These are phyloP conservation scores for Felis chaus DNA, from an alignment of 2,113 vertebrate genomes.

Conservation along the genomic window DNA sequence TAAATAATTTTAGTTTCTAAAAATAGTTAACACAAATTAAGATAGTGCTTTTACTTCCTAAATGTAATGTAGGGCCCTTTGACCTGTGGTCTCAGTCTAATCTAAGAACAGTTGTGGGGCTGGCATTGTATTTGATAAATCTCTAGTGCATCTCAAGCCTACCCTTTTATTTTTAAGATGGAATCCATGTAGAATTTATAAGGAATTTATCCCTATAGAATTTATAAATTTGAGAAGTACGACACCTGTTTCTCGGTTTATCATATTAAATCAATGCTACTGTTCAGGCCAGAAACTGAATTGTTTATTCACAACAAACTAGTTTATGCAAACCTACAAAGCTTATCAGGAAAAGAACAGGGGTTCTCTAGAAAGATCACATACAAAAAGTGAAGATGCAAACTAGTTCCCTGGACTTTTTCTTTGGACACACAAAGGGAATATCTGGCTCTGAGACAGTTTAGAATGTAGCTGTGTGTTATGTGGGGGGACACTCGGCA, in stretches of 20 bases:
- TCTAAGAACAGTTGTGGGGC: background rate
- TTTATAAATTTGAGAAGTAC: conserved; percentile 2
- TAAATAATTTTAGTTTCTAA: conserved; percentile 43
- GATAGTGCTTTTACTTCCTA: background rate
- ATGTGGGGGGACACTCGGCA: background rate
- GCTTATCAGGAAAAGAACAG: background rate
- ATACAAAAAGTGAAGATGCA: background rate
- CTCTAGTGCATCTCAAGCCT: background rate
- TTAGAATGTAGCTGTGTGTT: conserved; percentile 54
- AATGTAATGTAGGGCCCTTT: background rate
- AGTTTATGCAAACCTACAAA: conserved; percentile 41
- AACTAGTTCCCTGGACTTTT: conserved; percentile 45
- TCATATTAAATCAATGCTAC: conserved; percentile 25
- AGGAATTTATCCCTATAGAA: background rate
- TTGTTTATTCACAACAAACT: background rate
- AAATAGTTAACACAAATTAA: conserved; percentile 29
- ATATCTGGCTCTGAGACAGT: conserved; percentile 49
- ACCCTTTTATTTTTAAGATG: background rate
- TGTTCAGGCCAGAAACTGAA: background rate
- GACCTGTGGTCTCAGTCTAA: background rate
- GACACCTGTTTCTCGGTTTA: background rate
- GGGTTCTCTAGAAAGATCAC: background rate
- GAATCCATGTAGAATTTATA: background rate
- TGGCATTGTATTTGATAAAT: background rate
- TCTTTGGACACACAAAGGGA: conserved; percentile 39